Evolutionary conservation across 1,140 invertebrate species (phyloP).

Genomic region (Diabrotica undecimpunctata): DNA sequence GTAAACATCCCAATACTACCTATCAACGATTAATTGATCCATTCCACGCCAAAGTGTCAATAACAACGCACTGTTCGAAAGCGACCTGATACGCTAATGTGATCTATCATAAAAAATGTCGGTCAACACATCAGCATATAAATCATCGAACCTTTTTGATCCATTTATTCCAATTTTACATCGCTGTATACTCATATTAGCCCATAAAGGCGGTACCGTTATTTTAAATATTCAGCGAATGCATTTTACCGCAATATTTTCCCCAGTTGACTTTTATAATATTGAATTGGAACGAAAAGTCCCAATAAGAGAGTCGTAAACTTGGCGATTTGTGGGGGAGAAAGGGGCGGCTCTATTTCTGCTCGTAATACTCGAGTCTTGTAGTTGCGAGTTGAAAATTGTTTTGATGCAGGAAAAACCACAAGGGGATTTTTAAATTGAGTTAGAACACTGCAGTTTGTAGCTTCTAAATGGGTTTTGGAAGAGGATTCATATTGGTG

Average conservation of each 20-base stretch:
- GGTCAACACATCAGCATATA: not conserved
- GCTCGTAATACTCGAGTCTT: not conserved
- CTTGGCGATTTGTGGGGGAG: not conserved
- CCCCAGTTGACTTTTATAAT: slow-evolving; percentile 2
- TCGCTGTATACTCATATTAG: not conserved
- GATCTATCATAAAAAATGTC: not conserved
- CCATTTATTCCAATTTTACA: slow-evolving; percentile 1
- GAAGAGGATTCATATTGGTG: no score
- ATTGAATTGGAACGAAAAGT: not conserved
- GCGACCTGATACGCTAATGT: not conserved
- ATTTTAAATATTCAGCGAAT: not conserved
- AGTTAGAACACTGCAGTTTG: not conserved
- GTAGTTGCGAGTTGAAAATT: not conserved
- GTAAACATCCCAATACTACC: no score
- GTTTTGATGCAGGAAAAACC: not conserved
- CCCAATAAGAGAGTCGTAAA: not conserved
- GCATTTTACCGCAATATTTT: slow-evolving; percentile 2
- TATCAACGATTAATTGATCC: no score
- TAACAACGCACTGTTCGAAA: no score
- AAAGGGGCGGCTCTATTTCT: not conserved
- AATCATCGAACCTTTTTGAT: slow-evolving; percentile 2
- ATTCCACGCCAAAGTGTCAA: no score
- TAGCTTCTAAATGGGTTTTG: no score
- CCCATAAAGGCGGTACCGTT: not conserved
- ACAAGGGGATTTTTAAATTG: not conserved